Evolutionary conservation across 2,797 vertebrate species (phyloP).

Genomic region (Enteromius paludinosus): DNA sequence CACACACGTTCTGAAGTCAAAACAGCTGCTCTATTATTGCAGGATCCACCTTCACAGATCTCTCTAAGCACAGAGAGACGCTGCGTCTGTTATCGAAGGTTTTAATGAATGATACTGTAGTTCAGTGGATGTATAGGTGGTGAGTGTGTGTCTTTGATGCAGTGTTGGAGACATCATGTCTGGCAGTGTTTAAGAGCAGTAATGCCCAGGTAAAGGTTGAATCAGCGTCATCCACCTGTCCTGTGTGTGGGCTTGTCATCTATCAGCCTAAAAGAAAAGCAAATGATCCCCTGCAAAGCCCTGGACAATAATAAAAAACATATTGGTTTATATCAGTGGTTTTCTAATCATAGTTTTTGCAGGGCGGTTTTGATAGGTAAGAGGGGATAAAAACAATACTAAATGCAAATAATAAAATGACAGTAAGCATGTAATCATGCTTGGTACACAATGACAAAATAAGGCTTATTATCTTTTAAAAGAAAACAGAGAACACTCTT

Average conservation of each 20-base stretch:
- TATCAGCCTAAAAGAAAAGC: background rate
- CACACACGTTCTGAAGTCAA: conserved; percentile 15
- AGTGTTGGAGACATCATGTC: conserved; percentile 37
- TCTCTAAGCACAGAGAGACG: conserved; percentile 36
- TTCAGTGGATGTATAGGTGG: conserved; percentile 21
- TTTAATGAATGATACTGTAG: conserved; percentile 31
- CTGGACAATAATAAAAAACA: background rate
- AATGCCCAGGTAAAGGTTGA: conserved; percentile 39
- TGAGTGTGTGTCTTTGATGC: conserved; percentile 18
- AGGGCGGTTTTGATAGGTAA: background rate
- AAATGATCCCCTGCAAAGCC: conserved; percentile 1
- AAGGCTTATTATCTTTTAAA: background rate
- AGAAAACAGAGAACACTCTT: background rate
- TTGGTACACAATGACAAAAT: background rate
- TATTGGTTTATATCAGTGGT: background rate
- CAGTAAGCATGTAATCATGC: background rate
- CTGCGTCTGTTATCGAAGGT: conserved; percentile 12
- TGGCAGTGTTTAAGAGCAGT: conserved; percentile 23
- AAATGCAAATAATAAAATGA: conserved; percentile 5
- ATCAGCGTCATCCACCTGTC: conserved; percentile 38
- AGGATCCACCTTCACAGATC: conserved; percentile 28
- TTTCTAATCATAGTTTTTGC: background rate
- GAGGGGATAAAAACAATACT: background rate
- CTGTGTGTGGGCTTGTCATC: conserved; percentile 11
- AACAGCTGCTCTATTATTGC: conserved; percentile 39